Evolutionary conservation across 2,888 invertebrate species (phyloP), one percentile per base, ranked within the genome.

Genomic region (Heliconius aoede): DNA sequence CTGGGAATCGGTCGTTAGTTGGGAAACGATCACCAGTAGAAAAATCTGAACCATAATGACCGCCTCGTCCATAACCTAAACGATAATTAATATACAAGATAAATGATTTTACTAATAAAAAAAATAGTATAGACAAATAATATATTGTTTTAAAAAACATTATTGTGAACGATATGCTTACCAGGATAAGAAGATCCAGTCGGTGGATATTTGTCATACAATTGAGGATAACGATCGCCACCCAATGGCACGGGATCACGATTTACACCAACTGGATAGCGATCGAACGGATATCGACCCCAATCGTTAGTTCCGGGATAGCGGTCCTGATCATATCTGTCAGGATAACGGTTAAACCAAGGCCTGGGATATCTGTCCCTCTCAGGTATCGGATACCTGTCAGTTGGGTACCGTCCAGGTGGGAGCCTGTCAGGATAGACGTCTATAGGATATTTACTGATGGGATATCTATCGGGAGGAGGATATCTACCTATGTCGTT

Each of bases 181-280:
- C 94, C 94, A 84, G 92, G 93, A 84, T 91, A 93, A 85, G 94
- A 93, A 80, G 94, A 91, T 90, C 94, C 94, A 90, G 92, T 92
- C 90, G 94, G 94, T 90, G 95, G 95, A 93, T 95, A 95, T 87
- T 95, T 94, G 83, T 95, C 95, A 86, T 94, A 93, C 79, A 93
- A 84, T 83, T 93, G 91, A 71, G 95, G 94, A 84, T 94, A 94
- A 82, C 95, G 92, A 82, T 93, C 93, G 58, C 93, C 94, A 67
- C 94, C 95, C 71, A 90, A 85, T 51, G 95, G 95, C 83, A 91
- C 89, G 58, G 95, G 94, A 82, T 94, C 94, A 80, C 93, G 89
- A 83, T 94, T 94, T 11, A 94, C 91, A 24, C 94, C 94, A 65
- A 94, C 93, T 58, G 94, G 93, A 83, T 94, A 94, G 80, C 91